Conservation (phyloP, 2,113 vertebrate genomes). For the Phodopus roborovskii region DNA sequence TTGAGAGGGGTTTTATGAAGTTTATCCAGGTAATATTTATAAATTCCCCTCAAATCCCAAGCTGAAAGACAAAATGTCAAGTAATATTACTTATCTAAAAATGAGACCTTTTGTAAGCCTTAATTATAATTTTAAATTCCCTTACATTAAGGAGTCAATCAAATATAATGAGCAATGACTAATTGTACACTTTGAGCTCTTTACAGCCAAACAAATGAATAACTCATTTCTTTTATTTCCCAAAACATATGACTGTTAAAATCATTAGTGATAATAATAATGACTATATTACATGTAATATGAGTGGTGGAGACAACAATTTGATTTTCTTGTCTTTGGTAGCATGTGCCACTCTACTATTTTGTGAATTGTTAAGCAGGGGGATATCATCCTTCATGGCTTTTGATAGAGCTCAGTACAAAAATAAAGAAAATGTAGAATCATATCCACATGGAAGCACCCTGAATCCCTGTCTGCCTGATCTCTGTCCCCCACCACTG, state of each 20-base stretch:
- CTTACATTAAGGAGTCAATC: slow-evolving; percentile 72
- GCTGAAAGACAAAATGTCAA: slow-evolving; percentile 78
- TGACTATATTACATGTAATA: too few relatives aligned
- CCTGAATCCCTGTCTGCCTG: too few relatives aligned
- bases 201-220: not conserved
- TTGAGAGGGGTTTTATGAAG: slow-evolving; percentile 50
- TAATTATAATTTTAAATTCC: slow-evolving; percentile 80
- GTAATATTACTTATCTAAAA: slow-evolving; percentile 78
- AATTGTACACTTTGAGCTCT: slow-evolving; percentile 39
- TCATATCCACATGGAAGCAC: not conserved
- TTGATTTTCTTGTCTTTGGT: not conserved
- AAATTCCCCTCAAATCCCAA: slow-evolving; percentile 77
- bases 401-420: not conserved
- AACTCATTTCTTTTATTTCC: not conserved
- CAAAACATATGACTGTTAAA: not conserved
- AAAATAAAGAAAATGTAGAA: not conserved
- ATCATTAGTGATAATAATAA: not conserved
- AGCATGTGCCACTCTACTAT: not conserved
- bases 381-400: not conserved
- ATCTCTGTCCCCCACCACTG: too few relatives aligned
- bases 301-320: accelerated
- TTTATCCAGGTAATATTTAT: slow-evolving; percentile 78
- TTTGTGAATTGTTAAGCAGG: not conserved
- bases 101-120: slow-evolving; percentile 75
- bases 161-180: slow-evolving; percentile 55